A percentile compares a stretch with the other conserved stretches of the same genome.
These are phyloP conservation scores for Diarsia brunnea DNA, from an alignment of 2,888 invertebrate genomes.

Conservation along the genomic window DNA sequence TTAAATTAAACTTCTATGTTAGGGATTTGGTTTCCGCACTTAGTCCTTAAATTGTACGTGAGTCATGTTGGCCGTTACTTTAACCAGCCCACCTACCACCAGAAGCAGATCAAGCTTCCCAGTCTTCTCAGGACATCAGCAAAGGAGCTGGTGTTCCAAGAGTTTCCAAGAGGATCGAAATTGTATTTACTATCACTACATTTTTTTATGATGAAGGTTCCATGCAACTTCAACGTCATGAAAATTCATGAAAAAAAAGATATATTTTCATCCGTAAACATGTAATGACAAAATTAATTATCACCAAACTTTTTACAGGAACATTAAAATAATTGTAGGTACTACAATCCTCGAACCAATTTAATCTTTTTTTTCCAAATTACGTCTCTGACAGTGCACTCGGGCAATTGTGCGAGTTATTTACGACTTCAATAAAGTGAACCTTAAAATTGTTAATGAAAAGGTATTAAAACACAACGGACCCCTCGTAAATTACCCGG, in stretches of 20 bases:
- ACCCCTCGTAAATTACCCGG: slow-evolving; percentile 88
- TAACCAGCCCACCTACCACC: too few relatives aligned
- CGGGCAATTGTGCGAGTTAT: slow-evolving; percentile 85
- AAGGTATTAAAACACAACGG: slow-evolving; percentile 89
- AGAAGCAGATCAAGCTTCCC: too few relatives aligned
- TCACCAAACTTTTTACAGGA: slow-evolving; percentile 47
- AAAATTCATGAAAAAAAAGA: slow-evolving; percentile 2
- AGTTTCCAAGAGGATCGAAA: neutral
- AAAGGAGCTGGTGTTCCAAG: too few relatives aligned
- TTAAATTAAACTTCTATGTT: slow-evolving; percentile 20
- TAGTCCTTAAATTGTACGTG: too few relatives aligned
- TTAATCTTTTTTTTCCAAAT: slow-evolving; percentile 78
- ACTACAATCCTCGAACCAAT: slow-evolving; percentile 65
- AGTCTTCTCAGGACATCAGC: too few relatives aligned
- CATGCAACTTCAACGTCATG: slow-evolving; percentile 8
- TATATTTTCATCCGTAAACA: slow-evolving; percentile 22
- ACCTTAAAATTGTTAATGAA: slow-evolving; percentile 91
- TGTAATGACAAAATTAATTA: slow-evolving; percentile 22
- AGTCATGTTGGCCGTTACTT: too few relatives aligned
- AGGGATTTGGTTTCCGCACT: too few relatives aligned
- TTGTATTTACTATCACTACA: slow-evolving; percentile 26
- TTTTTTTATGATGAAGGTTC: slow-evolving; percentile 21
- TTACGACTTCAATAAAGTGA: slow-evolving; percentile 90
- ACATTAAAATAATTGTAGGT: slow-evolving; percentile 60
- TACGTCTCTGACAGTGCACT: slow-evolving; percentile 80